A percentile compares a stretch with the other conserved stretches of the same genome.
phyloP scores from a whole-genome alignment of 2,888 invertebrate genomes.

The Epinotia brunnichana region DNA sequence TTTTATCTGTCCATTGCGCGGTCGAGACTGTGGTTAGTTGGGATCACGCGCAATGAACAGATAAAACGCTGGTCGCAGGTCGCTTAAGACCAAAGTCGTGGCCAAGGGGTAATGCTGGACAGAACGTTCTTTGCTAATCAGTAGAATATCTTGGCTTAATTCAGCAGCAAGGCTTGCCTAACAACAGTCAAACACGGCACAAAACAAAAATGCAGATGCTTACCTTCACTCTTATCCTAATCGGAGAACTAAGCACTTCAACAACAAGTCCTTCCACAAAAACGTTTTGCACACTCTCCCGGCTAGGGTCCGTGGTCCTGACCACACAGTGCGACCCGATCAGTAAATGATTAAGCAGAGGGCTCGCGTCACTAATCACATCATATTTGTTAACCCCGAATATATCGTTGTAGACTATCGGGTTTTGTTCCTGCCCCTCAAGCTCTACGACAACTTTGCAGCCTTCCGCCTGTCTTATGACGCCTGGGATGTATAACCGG shows the following conservation, averaged over 20 bases:
- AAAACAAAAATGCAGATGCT: conserved; percentile 48
- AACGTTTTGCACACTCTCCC: conserved; percentile 86
- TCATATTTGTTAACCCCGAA: conserved; percentile 91
- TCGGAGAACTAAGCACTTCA: conserved; percentile 77
- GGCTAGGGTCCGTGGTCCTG: conserved; percentile 83
- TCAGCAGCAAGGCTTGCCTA: too few relatives aligned
- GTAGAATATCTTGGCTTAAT: too few relatives aligned
- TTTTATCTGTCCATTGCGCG: too few relatives aligned
- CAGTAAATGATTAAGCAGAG: conserved; percentile 91
- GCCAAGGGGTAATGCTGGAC: too few relatives aligned
- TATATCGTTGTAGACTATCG: conserved; percentile 89
- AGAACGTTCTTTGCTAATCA: too few relatives aligned
- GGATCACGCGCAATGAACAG: too few relatives aligned
- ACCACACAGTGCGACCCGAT: conserved; percentile 93
- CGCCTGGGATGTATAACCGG: conserved; percentile 93
- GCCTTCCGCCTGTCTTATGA: conserved; percentile 89
- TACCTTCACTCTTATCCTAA: conserved; percentile 79
- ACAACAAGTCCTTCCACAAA: conserved; percentile 94
- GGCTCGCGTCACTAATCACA: conserved; percentile 96
- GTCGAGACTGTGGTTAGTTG: too few relatives aligned
- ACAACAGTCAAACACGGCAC: too few relatives aligned
- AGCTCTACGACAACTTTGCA: conserved; percentile 91
- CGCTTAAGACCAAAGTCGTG: too few relatives aligned
- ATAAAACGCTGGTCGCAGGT: too few relatives aligned
- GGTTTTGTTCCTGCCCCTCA: conserved; percentile 89